Evolutionary conservation across 1,140 invertebrate species (phyloP).

Genomic region (Aradophagus sp.): DNA sequence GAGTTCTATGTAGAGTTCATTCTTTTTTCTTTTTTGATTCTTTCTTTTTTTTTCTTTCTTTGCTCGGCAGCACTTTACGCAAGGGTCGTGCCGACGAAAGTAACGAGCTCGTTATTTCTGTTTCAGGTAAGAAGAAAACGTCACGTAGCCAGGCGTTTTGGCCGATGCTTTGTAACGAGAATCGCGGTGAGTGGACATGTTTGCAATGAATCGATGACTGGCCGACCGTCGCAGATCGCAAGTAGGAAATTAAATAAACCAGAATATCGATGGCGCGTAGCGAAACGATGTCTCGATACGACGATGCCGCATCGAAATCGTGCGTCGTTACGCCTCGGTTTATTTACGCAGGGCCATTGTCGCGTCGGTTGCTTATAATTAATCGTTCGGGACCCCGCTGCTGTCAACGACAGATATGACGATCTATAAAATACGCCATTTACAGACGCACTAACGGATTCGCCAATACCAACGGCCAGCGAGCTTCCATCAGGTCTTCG

Average conservation of each 20-base stretch:
- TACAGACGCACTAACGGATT: conserved; percentile 67
- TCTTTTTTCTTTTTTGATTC: conserved; percentile 8
- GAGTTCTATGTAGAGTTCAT: conserved; percentile 43
- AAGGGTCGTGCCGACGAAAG: conserved; percentile 58
- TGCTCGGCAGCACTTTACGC: conserved; percentile 46
- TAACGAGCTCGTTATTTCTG: conserved; percentile 63
- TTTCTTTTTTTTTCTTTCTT: conserved; percentile 50
- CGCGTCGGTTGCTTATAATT: conserved; percentile 72
- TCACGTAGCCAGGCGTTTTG: conserved; percentile 51
- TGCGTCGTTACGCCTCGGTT: conserved; percentile 50
- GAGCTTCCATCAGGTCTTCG: conserved; percentile 57
- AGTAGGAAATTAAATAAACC: conserved; percentile 51
- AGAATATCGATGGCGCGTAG: conserved; percentile 23
- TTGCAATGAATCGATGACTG: conserved; percentile 53
- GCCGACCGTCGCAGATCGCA: conserved; percentile 24
- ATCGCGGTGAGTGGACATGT: conserved; percentile 47
- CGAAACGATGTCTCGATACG: conserved; percentile 10
- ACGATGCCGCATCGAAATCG: conserved; percentile 24
- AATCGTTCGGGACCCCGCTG: conserved; percentile 66
- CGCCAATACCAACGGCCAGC: conserved; percentile 56
- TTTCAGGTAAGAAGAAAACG: conserved; percentile 66
- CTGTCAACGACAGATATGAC: conserved; percentile 72
- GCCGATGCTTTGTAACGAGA: conserved; percentile 49
- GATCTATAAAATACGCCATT: conserved; percentile 72
- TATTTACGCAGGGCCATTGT: conserved; percentile 69